A percentile compares a stretch with the other conserved stretches of the same genome.
Conservation (phyloP, 2,113 vertebrate species). For the Tupaia chinensis region DNA sequence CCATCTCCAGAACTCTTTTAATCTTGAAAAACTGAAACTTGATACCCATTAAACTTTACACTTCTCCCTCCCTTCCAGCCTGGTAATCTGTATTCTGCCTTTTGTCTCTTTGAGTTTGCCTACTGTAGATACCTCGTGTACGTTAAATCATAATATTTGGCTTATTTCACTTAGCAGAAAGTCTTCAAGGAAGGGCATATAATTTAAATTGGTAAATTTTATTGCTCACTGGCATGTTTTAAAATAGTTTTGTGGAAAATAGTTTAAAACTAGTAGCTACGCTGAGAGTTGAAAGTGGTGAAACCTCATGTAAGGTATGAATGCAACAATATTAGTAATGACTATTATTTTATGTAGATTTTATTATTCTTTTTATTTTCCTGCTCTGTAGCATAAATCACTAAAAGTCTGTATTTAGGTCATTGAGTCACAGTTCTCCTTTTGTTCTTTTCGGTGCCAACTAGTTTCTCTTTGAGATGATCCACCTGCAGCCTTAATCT, state of each 20-base stretch:
- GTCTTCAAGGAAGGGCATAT: neutral
- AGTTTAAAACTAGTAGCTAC: conserved; percentile 24
- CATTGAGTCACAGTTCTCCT: neutral
- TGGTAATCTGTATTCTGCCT: neutral
- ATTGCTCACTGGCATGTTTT: neutral
- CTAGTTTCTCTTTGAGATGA: neutral
- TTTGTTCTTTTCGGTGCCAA: neutral
- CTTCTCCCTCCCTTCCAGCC: too few relatives aligned
- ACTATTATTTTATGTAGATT: neutral
- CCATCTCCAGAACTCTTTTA: neutral
- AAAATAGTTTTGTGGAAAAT: neutral
- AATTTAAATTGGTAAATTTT: conserved; percentile 8
- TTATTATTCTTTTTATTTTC: neutral
- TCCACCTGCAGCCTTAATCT: neutral
- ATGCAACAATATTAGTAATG: neutral
- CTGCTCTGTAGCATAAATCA: too few relatives aligned
- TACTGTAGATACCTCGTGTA: neutral
- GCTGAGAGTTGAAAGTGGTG: neutral
- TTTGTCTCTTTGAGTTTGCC: neutral
- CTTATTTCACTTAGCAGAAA: neutral
- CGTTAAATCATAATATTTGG: neutral
- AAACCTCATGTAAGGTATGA: neutral
- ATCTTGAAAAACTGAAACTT: neutral
- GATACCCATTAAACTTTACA: neutral
- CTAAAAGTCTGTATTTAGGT: neutral